Base-by-base conservation (phyloP, 2,797 vertebrate genomes). In the Tinamus major region DNA sequence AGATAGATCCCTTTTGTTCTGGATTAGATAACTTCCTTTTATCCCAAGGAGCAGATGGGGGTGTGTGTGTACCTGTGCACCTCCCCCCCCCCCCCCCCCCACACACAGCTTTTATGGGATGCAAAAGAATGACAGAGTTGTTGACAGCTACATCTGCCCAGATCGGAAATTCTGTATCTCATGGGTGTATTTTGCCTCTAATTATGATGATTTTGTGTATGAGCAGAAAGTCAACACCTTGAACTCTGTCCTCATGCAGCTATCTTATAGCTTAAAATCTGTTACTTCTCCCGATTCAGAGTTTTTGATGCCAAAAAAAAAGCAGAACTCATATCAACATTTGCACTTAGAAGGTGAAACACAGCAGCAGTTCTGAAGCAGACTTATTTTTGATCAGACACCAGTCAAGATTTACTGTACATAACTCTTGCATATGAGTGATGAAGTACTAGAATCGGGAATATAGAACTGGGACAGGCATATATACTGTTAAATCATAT, bases 11-110 rank as follows among this genome's bases (percentile, higher is more conserved):
- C 78, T 91, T 35, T 85, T 77, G 24, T 86, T 84, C 78, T 79
- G 81, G 42, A 81, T 62, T 76, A 65, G 53, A 61, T 78, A 91
- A 94, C 71, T 88, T 13, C 0, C 63, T 84, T 84, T 88, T 59
- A 51, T 86, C 80, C 89, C 48, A 42, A 58, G 48, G 59, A 95
- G 70, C 80, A 95, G 80, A 88, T 95, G 88, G 83, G 44, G 6
- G 44, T 46, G 44, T 46, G 19, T 46, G 23, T 49, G 23, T 49
- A n/a, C n/a, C n/a, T n/a, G n/a, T n/a, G n/a, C n/a, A n/a, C n/a
- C n/a, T n/a, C n/a, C n/a, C n/a, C n/a, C n/a, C n/a, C n/a, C n/a
- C n/a, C n/a, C n/a, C n/a, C n/a, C n/a, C n/a, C n/a, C n/a, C n/a
- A n/a, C n/a, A n/a, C 48, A 31, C 53, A 56, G 27, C 84, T 86